These are phyloP conservation scores for Poeciliopsis turrubarensis DNA, from an alignment of 2,113 vertebrate genomes.

Conservation along the genomic window DNA sequence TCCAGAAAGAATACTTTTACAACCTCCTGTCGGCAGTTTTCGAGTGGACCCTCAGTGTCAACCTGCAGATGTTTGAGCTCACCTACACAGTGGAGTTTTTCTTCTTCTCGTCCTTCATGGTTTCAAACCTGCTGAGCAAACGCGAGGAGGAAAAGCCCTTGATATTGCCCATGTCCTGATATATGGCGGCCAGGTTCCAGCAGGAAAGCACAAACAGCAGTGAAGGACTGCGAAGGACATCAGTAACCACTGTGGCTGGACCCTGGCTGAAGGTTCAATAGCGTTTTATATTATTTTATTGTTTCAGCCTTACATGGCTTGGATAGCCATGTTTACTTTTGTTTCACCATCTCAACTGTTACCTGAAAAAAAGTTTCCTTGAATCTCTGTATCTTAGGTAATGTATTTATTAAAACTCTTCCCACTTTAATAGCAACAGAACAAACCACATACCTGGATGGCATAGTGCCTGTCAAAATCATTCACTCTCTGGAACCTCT, in stretches of 20 bases:
- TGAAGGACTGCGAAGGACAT: constrained; percentile 17
- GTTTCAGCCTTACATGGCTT: not conserved
- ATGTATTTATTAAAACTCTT: constrained; percentile 40
- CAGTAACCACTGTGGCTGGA: constrained; percentile 36
- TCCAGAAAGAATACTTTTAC: constrained; percentile 55
- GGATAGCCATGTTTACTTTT: constrained; percentile 1
- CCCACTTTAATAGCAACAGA: constrained; percentile 7
- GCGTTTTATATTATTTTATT: constrained; percentile 3
- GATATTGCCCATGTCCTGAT: constrained; percentile 72
- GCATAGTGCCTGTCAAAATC: not conserved
- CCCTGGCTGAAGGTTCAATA: constrained; percentile 13
- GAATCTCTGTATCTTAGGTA: not conserved
- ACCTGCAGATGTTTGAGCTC: constrained; percentile 81
- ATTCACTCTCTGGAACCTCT: not conserved
- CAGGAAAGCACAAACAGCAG: not conserved
- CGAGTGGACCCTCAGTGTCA: constrained; percentile 80
- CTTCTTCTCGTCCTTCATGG: constrained; percentile 79
- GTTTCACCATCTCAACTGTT: not conserved
- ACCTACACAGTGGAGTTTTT: constrained; percentile 77
- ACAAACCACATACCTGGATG: constrained; percentile 25
- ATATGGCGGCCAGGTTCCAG: constrained; percentile 32
- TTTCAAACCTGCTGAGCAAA: constrained; percentile 72
- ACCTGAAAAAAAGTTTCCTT: not conserved
- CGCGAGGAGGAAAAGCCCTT: constrained; percentile 75
- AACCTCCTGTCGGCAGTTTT: constrained; percentile 76